Conservation (phyloP, 2,797 vertebrate genomes). For the Oryzias sinensis region DNA sequence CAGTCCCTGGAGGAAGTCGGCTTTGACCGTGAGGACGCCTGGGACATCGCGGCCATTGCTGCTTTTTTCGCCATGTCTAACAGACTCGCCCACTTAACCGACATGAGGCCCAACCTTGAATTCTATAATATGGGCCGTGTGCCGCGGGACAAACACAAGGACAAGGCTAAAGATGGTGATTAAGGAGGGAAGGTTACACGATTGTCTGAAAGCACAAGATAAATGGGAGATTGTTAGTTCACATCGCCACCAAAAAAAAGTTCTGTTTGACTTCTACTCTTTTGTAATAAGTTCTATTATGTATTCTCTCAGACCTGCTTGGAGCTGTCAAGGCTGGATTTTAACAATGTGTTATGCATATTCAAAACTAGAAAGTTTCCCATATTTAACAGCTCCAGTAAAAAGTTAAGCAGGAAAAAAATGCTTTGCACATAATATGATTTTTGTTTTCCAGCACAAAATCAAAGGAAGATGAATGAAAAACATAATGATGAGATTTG, state of each 20-base stretch:
- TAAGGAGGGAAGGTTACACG: neutral
- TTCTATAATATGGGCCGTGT: constrained; percentile 83
- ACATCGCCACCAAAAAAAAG: neutral
- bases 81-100: constrained; percentile 80
- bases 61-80: constrained; percentile 89
- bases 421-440: too few species aligned
- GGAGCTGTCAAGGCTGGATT: neutral
- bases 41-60: constrained; percentile 84
- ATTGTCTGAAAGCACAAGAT: neutral
- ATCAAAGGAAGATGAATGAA: too few species aligned
- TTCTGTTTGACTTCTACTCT: neutral
- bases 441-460: too few species aligned
- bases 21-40: constrained; percentile 84
- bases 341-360: neutral
- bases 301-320: neutral
- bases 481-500: too few species aligned
- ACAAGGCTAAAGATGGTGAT: constrained; percentile 12
- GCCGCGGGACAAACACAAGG: constrained; percentile 64
- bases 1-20: constrained; percentile 78
- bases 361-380: too few species aligned
- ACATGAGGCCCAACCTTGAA: constrained; percentile 82
- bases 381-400: too few species aligned
- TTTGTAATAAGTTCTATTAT: constrained; percentile 2
- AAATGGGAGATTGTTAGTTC: neutral
- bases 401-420: too few species aligned